Evolutionary conservation across 2,888 invertebrate species (phyloP), one percentile per base, ranked within the genome.

Genomic region (Mimachlamys varia): DNA sequence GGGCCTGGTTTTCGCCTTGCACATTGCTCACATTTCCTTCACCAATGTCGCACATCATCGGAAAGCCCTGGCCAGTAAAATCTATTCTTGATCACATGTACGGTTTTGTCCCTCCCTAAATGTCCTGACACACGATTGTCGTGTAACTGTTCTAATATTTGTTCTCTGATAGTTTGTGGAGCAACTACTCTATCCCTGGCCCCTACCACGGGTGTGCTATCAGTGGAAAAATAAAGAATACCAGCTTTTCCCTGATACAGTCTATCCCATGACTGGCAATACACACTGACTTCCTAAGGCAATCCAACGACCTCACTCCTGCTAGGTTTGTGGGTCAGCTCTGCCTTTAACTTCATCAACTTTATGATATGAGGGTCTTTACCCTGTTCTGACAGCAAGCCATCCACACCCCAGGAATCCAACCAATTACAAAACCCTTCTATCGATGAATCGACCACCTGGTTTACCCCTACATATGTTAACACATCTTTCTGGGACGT

Each of bases 381-480:
- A 22, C 62, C 7, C 22, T 62, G 62, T n/a, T 62, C 22, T n/a
- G n/a, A n/a, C n/a, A 62, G 22, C 22, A 62, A 62, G n/a, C 62
- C 62, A 62, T 62, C 62, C 0, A 62, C 62, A 62, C 62, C 62
- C 62, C 62, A 62, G 62, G 62, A 62, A 22, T 62, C 62, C 62
- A 22, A 22, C 62, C 62, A 62, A 62, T 17, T 62, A 62, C n/a
- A n/a, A 5, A n/a, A 62, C 62, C 62, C 22, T 7, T 44, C 44
- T 44, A 5, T 44, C 3, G 44, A 44, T 44, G n/a, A n/a, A n/a
- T 44, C 44, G 3, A 44, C 19, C 2, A 62, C 62, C 22, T 62
- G 62, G 62, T 22, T 22, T 3, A 62, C 62, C 22, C 19, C 62
- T 62, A 62, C 62, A 62, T 22, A 62, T 62, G n/a, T 62, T n/a